Conservation (phyloP, 2,888 invertebrate species). For the Drosophila fungiperda region DNA sequence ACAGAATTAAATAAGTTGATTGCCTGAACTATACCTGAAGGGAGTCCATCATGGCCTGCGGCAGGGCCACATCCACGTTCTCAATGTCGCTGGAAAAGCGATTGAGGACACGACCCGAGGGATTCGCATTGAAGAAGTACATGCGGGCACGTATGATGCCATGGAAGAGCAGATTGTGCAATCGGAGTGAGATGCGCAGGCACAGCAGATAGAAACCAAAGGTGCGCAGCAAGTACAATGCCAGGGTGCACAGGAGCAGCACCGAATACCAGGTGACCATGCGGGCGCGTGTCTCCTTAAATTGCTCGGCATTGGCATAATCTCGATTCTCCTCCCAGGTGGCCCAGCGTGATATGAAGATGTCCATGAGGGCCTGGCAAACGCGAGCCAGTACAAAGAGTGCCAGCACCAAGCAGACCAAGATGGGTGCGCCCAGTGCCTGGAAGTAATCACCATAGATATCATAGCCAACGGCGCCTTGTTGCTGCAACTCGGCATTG, state of each 20-base stretch:
- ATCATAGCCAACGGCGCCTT: slow-evolving; percentile 88
- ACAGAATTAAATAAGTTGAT: too few species aligned
- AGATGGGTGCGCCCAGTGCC: slow-evolving; percentile 85
- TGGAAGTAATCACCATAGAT: slow-evolving; percentile 87
- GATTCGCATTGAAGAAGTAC: slow-evolving; percentile 91
- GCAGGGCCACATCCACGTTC: slow-evolving; percentile 87
- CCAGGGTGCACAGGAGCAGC: slow-evolving; percentile 75
- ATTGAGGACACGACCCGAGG: slow-evolving; percentile 89
- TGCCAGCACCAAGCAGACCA: slow-evolving; percentile 80
- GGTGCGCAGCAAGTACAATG: slow-evolving; percentile 87
- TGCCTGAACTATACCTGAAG: slow-evolving; percentile 57
- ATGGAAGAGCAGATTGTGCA: slow-evolving; percentile 93
- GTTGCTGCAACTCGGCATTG: slow-evolving; percentile 86
- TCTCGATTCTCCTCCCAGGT: slow-evolving; percentile 84
- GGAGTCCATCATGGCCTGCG: slow-evolving; percentile 87
- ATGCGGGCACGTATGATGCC: slow-evolving; percentile 90
- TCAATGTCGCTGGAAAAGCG: slow-evolving; percentile 92
- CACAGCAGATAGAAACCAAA: slow-evolving; percentile 90
- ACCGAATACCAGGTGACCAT: slow-evolving; percentile 79
- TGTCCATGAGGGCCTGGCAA: slow-evolving; percentile 89
- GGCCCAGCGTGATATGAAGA: slow-evolving; percentile 88
- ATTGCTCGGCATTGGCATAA: slow-evolving; percentile 47
- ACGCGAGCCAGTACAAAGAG: slow-evolving; percentile 87
- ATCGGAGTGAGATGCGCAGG: slow-evolving; percentile 89
- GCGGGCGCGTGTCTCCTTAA: slow-evolving; percentile 61